Percentiles rank a stretch among this genome's conserved stretches.
phyloP scores from a whole-genome alignment of 2,888 invertebrate genomes.

The Xestobium rufovillosum region DNA sequence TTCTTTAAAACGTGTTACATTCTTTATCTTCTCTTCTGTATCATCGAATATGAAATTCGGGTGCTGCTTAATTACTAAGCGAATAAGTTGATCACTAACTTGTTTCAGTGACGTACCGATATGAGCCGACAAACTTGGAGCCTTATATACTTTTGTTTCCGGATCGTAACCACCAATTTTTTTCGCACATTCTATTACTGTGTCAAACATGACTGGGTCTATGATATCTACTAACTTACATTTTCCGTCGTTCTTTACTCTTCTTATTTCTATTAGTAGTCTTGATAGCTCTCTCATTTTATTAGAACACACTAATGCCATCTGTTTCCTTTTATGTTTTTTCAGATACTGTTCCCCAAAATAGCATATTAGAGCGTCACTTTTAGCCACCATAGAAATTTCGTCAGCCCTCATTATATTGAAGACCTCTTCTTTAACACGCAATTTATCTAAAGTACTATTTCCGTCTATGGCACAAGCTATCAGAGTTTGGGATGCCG shows the following conservation, averaged over 20 bases:
- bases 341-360: slow-evolving; percentile 18
- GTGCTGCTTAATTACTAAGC: slow-evolving; percentile 13
- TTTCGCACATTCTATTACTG: slow-evolving; percentile 9
- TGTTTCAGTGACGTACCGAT: slow-evolving; percentile 12
- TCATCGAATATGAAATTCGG: slow-evolving; percentile 1
- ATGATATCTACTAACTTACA: slow-evolving; percentile 7
- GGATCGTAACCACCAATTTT: slow-evolving; percentile 8
- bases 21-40: slow-evolving; percentile 7
- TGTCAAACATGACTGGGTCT: slow-evolving; percentile 9
- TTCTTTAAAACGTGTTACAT: slow-evolving; percentile 11
- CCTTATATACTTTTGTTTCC: slow-evolving; percentile 10
- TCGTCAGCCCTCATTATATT: slow-evolving; percentile 9
- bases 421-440: slow-evolving; percentile 11
- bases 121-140: slow-evolving; percentile 10
- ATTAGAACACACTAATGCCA: slow-evolving; percentile 11
- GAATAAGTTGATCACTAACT: slow-evolving; percentile 11
- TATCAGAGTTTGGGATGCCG: slow-evolving; percentile 16
- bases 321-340: slow-evolving; percentile 18
- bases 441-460: slow-evolving; percentile 9
- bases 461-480: slow-evolving; percentile 12
- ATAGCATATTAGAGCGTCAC: slow-evolving; percentile 13
- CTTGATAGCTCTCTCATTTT: slow-evolving; percentile 12
- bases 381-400: slow-evolving; percentile 10
- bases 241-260: slow-evolving; percentile 10
- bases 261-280: slow-evolving; percentile 17